Evolutionary conservation across 2,797 vertebrate genomes (phyloP), one percentile per base, ranked within the genome.

Genomic region (Anguilla obscura): DNA sequence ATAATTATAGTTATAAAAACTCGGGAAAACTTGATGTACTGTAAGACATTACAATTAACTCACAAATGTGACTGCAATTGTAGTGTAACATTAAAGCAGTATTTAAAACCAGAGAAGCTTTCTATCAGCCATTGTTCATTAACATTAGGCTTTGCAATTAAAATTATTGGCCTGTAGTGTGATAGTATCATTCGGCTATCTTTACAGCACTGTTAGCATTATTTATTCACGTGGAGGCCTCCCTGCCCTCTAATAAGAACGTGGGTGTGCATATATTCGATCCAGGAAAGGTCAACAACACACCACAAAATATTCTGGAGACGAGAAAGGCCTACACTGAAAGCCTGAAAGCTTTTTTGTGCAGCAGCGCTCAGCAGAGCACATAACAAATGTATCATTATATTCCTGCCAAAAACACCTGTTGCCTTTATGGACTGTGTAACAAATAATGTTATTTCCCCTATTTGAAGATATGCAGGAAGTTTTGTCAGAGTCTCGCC

Each of bases 381-480:
- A 45, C 14, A 79, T 45, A 21, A 79, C 33, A 79, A 40, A 79
- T 40, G 36, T 79, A 40, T 79, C 74, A 79, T 79, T 79, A 79
- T 79, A 40, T 40, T 16, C 33, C 16, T 21, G 18, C 10, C 74
- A 40, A 36, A 79, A 79, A 79, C 74, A 79, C 74, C 74, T 79
- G 74, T 79, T 79, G 74, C 36, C 74, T 79, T 79, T 40, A 79
- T 40, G 45, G 33, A 5, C 74, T 40, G 74, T 12, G 69, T 12
- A 45, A 45, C 33, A 40, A 79, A 79, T 79, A 79, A 79, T 45
- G 14, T 9, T 45, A 79, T 79, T 74, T 45, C 33, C 30, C 71
- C 33, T 79, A 79, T 79, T 79, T 40, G 74, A 79, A 45, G 33
- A 79, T 79, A 79, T 40, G 74, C 12, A 79, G 74, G 36, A 79